A percentile compares a stretch with the other conserved stretches of the same genome.
These are phyloP conservation scores for Alces alces DNA, from an alignment of 2,113 vertebrate species.

Conservation along the genomic window DNA sequence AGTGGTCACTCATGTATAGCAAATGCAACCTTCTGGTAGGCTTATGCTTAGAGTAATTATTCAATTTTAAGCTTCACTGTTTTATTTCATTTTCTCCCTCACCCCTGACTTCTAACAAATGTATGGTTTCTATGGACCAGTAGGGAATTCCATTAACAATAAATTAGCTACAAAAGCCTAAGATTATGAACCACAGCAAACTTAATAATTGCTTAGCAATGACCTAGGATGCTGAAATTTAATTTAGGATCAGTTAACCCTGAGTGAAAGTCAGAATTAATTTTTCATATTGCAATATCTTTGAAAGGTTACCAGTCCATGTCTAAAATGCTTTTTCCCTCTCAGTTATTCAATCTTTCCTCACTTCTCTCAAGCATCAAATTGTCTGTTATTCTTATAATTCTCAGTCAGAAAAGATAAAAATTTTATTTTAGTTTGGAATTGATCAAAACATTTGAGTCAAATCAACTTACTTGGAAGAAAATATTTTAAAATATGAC, in stretches of 20 bases:
- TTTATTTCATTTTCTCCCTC: conserved; percentile 1
- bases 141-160: conserved; percentile 64
- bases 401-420: background rate
- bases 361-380: conserved; percentile 24
- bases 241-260: conserved; percentile 73
- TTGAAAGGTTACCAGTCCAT: background rate
- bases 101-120: conserved; percentile 10
- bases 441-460: background rate
- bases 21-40: background rate
- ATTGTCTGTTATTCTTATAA: background rate
- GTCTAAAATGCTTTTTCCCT: background rate
- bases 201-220: conserved; percentile 80
- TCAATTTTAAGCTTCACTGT: conserved; percentile 17
- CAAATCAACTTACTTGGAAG: background rate
- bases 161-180: conserved; percentile 63
- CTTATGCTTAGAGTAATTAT: background rate
- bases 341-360: conserved; percentile 17
- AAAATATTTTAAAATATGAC: background rate
- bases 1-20: background rate
- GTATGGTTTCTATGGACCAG: conserved; percentile 54
- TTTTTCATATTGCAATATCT: conserved; percentile 30
- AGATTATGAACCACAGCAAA: conserved; percentile 66
- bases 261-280: conserved; percentile 7
- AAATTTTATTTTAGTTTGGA: background rate
- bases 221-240: background rate